Evolutionary conservation across 1,140 invertebrate genomes (phyloP), one percentile per base, ranked within the genome.

Genomic region (Caerostris extrusa): DNA sequence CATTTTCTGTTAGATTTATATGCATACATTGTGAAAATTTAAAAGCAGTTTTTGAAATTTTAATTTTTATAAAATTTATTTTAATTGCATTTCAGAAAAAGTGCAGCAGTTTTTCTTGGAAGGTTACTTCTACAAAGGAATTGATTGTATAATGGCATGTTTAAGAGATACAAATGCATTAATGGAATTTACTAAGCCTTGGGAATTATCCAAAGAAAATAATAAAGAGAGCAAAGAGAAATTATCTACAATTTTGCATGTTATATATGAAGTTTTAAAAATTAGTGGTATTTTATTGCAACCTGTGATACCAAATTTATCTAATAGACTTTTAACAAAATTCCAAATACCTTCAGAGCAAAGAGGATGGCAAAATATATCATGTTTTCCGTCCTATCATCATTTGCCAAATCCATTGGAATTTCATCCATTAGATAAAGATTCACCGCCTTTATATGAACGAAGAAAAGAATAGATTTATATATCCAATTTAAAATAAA

Each of bases 121-220:
- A 67, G 97, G 97, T 95, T 97, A 98, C 95, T 98, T 99, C 95
- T 98, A 99, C 96, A 97, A 97, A 96, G 98, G 97, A 0, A 97
- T 98, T 0, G 98, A 99, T 95, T 96, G 96, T 1, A 97, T 98
- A 0, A 98, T 99, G 96, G 95, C 96, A 55, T 96, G 97, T 5
- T 96, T 99, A 8, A 97, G 98, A 95, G 96, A 97, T 57, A 97
- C 98, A 2, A 99, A 99, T 96, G 96, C 97, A 93, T 98, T 99
- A 97, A 97, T 99, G 94, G 97, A 99, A 95, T 96, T 97, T 7
- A 96, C 97, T 91, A 97, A 98, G 96, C 99, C 99, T 0, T 99
- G 99, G 99, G 96, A 97, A 94, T 96, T 99, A 82, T 97, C 96
- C n/a, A 97, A 97, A 95, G 58, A 95, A 10, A 82, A 91, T 2